phyloP scores from a whole-genome alignment of 2,113 vertebrate species.

The Tenrec ecaudatus region DNA sequence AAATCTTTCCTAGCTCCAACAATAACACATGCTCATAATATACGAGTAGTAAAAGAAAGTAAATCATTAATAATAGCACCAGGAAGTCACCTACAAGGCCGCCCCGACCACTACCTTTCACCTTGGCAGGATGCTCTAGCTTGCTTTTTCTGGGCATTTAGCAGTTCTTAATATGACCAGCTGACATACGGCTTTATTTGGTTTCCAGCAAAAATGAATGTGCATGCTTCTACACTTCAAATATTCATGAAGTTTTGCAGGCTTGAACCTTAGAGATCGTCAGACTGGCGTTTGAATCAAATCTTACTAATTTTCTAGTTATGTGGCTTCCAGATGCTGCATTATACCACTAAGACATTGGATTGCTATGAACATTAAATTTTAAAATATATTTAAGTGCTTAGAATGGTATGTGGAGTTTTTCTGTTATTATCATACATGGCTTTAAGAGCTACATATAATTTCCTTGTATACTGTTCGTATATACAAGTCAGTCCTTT shows the following conservation, averaged over 20 bases:
- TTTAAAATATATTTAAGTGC: slow-evolving; percentile 11
- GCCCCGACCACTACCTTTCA: background rate
- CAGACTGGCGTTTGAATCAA: background rate
- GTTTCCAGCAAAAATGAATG: background rate
- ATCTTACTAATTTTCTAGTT: background rate
- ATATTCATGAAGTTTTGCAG: background rate
- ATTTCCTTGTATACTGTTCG: no score
- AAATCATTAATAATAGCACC: slow-evolving; percentile 17
- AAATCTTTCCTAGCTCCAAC: background rate
- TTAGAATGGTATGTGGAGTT: background rate
- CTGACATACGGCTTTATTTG: background rate
- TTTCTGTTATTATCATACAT: background rate
- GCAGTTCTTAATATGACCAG: background rate
- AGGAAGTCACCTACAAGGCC: background rate
- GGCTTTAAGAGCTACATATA: background rate
- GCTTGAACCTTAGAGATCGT: background rate
- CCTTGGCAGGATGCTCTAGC: background rate
- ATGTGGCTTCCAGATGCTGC: background rate
- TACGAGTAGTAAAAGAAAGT: slow-evolving; percentile 1
- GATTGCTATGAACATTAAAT: background rate
- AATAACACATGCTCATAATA: background rate
- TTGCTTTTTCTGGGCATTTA: background rate
- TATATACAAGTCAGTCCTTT: no score
- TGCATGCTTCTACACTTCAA: background rate
- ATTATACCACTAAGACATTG: background rate